Conservation (phyloP, 1,140 invertebrate species). For the Orius insidiosus region DNA sequence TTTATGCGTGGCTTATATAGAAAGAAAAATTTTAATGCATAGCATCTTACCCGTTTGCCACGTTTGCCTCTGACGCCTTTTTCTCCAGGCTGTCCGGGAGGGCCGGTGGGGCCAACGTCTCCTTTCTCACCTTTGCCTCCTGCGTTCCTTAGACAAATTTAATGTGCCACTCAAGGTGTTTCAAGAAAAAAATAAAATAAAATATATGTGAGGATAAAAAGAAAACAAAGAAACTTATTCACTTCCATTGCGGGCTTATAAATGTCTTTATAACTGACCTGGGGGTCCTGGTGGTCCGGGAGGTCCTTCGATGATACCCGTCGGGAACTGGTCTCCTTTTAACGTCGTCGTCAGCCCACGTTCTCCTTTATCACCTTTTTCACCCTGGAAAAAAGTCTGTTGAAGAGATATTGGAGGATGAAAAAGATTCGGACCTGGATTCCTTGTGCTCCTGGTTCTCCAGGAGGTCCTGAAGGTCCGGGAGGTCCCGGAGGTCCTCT, state of each 20-base stretch:
- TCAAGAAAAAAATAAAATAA: constrained; percentile 2
- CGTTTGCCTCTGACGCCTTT: constrained; percentile 63
- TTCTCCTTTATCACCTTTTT: constrained; percentile 78
- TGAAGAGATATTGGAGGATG: constrained; percentile 3
- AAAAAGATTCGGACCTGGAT: neutral
- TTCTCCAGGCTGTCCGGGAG: constrained; percentile 52
- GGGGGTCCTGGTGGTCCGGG: constrained; percentile 79
- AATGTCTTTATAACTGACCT: constrained; percentile 36
- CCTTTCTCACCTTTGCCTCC: constrained; percentile 62
- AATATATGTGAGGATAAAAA: neutral
- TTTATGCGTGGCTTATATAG: too few species aligned
- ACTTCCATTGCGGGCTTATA: constrained; percentile 11
- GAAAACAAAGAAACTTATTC: constrained; percentile 6
- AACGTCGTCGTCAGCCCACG: constrained; percentile 74
- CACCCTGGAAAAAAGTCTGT: constrained; percentile 47
- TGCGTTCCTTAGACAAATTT: constrained; percentile 22
- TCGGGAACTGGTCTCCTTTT: constrained; percentile 75
- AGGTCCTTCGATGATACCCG: constrained; percentile 83
- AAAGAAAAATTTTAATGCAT: neutral
- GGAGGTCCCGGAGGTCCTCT: constrained; percentile 37
- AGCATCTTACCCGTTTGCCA: constrained; percentile 62
- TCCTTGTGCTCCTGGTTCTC: constrained; percentile 34
- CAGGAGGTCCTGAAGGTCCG: constrained; percentile 30
- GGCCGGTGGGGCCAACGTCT: constrained; percentile 50
- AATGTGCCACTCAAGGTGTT: constrained; percentile 8